Base-by-base conservation (phyloP, 2,888 invertebrate genomes). In the Drosophila barbarae region DNA sequence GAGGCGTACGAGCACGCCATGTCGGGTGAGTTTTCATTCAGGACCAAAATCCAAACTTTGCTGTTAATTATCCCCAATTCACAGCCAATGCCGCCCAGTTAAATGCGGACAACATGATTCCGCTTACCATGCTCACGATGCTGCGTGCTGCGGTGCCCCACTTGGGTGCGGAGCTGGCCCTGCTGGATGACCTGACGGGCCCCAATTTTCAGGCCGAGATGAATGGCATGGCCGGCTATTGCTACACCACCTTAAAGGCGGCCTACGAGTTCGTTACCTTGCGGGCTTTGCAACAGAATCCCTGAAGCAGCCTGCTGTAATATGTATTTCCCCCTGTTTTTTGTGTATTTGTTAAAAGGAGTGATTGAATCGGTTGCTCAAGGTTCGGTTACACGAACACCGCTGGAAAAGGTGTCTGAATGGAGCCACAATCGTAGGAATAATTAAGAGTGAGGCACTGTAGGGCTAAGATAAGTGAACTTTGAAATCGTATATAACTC, bases 241-340 rank as follows among this genome's bases (percentile, higher is more conserved):
- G 89, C 69, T 89, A 87, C 54, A 90, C 89, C 12, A 90, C 89
- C 4, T 72, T 90, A 4, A 89, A 90, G 76, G 88, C 88, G 50
- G 86, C 88, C 39, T 88, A 88, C 53, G 88, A 88, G 71, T 88
- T 88, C 66, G 82, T 88, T 26, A 87, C 87, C 50, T 72, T 81
- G 53, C 77, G 78, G 51, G 67, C 86, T 0, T 66, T 88, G 6
- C 83, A 83, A 42, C 77, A 72, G 44, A 56, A 74, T 36, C 73
- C 71, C 65, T 76, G 60, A 79, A 47, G 26, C 26, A 13, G 28
- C 18, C 23, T 32, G 53, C 42, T 69, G 26, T 55, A 60, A 61
- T 60, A 59, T 68, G 73, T 69, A 69, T 65, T 30, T 13, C 32
- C 18, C 7, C 13, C 9, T 9, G 18, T 47, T 47, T 67, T 72